Evolutionary conservation across 2,113 vertebrate species (phyloP).

Genomic region (Rhinolophus ferrumequinum): DNA sequence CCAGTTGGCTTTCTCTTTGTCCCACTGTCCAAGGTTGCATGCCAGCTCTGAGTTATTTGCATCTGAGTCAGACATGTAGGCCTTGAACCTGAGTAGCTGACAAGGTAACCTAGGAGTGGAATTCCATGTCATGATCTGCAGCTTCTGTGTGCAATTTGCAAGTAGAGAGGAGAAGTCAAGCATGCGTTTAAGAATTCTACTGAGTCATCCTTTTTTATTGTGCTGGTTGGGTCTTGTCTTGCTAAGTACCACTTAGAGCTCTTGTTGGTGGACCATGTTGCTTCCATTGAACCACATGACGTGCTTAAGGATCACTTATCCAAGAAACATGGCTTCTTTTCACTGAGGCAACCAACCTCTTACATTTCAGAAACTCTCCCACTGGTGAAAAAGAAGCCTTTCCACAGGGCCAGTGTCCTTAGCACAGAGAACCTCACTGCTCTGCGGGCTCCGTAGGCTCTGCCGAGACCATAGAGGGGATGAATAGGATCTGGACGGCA

Average conservation of each 20-base stretch:
- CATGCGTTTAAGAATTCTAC: neutral
- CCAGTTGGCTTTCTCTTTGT: neutral
- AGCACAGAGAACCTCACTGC: neutral
- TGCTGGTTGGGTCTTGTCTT: neutral
- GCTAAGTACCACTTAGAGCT: neutral
- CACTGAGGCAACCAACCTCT: neutral
- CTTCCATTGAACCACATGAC: neutral
- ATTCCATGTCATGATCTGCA: neutral
- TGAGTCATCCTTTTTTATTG: neutral
- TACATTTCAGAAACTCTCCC: neutral
- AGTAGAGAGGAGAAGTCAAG: neutral
- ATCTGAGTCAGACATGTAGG: neutral
- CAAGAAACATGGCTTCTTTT: neutral
- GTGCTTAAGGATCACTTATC: neutral
- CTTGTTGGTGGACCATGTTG: neutral
- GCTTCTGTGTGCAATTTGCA: neutral
- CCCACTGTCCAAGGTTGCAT: neutral
- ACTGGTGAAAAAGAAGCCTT: neutral
- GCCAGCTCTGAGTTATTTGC: neutral
- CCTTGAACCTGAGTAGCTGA: neutral
- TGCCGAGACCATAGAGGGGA: rapidly evolving
- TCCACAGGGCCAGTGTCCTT: neutral
- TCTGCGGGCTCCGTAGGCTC: neutral
- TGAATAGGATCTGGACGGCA: conserved; percentile 47
- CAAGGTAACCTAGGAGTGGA: neutral